Evolutionary conservation across 2,113 vertebrate species (phyloP).

Genomic region (Coreoperca whiteheadi): DNA sequence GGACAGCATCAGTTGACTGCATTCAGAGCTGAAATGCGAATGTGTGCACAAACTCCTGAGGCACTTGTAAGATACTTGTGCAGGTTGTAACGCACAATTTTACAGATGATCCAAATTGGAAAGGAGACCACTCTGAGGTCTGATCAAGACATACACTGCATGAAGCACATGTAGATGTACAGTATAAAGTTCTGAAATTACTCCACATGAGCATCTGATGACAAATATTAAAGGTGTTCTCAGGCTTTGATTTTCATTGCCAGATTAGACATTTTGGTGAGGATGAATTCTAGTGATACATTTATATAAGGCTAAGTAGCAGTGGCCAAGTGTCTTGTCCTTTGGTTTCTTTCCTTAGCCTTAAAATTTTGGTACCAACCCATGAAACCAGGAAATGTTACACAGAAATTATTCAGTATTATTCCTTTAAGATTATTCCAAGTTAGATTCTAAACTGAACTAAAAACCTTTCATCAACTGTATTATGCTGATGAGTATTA

Average conservation of each 20-base stretch:
- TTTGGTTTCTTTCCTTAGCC: slow-evolving; percentile 34
- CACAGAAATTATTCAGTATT: slow-evolving; percentile 60
- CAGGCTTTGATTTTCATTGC: slow-evolving; percentile 44
- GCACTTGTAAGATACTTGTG: slow-evolving; percentile 10
- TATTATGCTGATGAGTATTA: slow-evolving; percentile 59
- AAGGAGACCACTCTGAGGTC: neutral
- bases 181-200: slow-evolving; percentile 20
- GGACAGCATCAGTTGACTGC: slow-evolving; percentile 19
- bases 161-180: slow-evolving; percentile 1
- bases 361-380: slow-evolving; percentile 30
- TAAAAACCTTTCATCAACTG: slow-evolving; percentile 51
- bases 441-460: slow-evolving; percentile 62
- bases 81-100: slow-evolving; percentile 11
- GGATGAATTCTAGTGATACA: slow-evolving; percentile 21
- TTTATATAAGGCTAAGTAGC: slow-evolving; percentile 31
- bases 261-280: slow-evolving; percentile 35
- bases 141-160: neutral
- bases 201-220: slow-evolving; percentile 31
- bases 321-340: slow-evolving; percentile 45
- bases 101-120: neutral
- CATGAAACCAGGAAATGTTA: slow-evolving; percentile 52
- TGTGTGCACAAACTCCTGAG: slow-evolving; percentile 27
- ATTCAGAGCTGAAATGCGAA: slow-evolving; percentile 21
- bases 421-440: slow-evolving; percentile 41
- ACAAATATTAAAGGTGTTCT: slow-evolving; percentile 53